These are phyloP conservation scores for Nerophis lumbriciformis DNA, from an alignment of 2,113 vertebrate species.

Conservation along the genomic window DNA sequence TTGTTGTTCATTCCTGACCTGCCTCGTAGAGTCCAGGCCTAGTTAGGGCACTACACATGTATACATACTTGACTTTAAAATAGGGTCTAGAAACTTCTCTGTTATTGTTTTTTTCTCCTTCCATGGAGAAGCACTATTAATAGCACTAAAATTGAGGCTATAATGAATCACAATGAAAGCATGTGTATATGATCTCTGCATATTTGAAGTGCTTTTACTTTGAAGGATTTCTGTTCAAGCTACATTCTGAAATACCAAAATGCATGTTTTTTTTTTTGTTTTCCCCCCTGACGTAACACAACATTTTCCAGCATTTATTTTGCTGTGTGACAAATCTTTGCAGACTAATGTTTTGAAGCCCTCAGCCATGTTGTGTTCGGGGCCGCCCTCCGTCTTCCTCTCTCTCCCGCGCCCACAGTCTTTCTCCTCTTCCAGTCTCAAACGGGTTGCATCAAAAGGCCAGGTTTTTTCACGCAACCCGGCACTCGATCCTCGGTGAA, in stretches of 20 bases:
- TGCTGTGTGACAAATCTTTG: constrained; percentile 15
- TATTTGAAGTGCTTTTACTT: constrained; percentile 32
- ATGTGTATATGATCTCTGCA: constrained; percentile 51
- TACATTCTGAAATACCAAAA: constrained; percentile 26
- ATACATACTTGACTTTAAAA: constrained; percentile 35
- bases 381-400: constrained; percentile 51
- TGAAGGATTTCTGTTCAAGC: constrained; percentile 23
- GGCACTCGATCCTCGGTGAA: constrained; percentile 61
- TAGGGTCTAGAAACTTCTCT: constrained; percentile 34
- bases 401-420: constrained; percentile 46
- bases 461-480: constrained; percentile 73
- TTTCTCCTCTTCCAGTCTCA: constrained; percentile 71
- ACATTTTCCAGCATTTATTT: constrained; percentile 14
- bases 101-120: constrained; percentile 31
- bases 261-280: constrained; percentile 21
- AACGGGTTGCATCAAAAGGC: constrained; percentile 77
- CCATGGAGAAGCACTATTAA: constrained; percentile 31
- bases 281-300: background rate
- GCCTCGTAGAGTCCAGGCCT: constrained; percentile 33
- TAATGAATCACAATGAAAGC: constrained; percentile 41
- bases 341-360: constrained; percentile 12
- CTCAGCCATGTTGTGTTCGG: constrained; percentile 34
- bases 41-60: constrained; percentile 29
- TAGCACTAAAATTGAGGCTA: constrained; percentile 25
- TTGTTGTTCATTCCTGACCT: constrained; percentile 40